Evolutionary conservation across 1,140 invertebrate genomes (phyloP), one percentile per base, ranked within the genome.

Genomic region (Doryteuthis pealeii): DNA sequence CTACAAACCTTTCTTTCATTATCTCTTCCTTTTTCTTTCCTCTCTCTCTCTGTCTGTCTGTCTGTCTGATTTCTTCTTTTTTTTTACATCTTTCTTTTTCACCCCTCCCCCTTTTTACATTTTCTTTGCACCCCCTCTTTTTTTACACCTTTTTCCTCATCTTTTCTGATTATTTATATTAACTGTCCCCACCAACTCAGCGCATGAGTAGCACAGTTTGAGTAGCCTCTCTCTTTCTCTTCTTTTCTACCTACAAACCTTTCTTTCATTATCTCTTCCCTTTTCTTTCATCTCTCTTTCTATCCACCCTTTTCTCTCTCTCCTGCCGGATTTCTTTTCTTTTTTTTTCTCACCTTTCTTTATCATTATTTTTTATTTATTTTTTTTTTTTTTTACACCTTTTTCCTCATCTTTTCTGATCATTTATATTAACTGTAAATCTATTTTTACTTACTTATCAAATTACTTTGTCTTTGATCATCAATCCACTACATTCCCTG

Each of bases 31-130:
- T 22, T 62, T 18, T 22, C 18, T 62, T 26, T 58, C 15, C 54
- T 58, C 54, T 58, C 15, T 58, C 54, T 58, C 54, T 18, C 54
- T 22, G 10, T 62, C 18, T 73, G 31, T 58, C 14, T 40, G 4
- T 73, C 72, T 69, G 45, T 30, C 28, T 33, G 43, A 26, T 33
- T 45, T 62, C 70, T 58, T 45, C 67, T 22, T 68, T 69, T 31
- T 67, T 70, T 33, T 45, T 65, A 43, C 2, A 8, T 28, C 43
- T 72, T 70, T 14, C 32, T 54, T 18, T 65, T 65, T 22, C 62
- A 35, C 43, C 62, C 68, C 33, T 58, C 65, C 31, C 62, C 33
- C 62, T 32, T 43, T 10, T 40, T 40, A 3, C 10, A 5, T 40
- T 40, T 10, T 10, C 10, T 10, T 40, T 40, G 3, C 35, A 5